Percentiles rank a stretch among this genome's conserved stretches.
phyloP scores from a whole-genome alignment of 2,888 invertebrate species.

The Holacanthella duospinosa region DNA sequence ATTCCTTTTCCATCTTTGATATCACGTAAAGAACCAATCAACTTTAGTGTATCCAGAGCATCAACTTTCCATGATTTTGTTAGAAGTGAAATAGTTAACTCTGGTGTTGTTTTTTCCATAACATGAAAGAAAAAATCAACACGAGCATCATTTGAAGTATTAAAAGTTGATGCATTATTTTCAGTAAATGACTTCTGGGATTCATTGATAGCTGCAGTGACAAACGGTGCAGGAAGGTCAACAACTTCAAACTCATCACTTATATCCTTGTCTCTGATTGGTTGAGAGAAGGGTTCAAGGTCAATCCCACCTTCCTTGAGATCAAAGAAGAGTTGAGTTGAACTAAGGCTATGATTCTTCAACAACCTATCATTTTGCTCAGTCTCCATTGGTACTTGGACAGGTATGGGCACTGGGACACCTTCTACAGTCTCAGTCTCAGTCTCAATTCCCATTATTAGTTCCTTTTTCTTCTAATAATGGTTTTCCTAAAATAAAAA shows the following conservation, averaged over 20 bases:
- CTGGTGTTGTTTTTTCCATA: slow-evolving; percentile 17
- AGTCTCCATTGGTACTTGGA: no score
- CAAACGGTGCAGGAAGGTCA: slow-evolving; percentile 10
- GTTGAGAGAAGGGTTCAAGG: no score
- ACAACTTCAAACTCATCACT: slow-evolving; percentile 10
- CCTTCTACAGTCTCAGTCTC: no score
- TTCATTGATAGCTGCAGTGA: slow-evolving; percentile 6
- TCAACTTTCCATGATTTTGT: slow-evolving; percentile 18
- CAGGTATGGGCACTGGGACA: no score
- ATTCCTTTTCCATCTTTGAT: slow-evolving; percentile 25
- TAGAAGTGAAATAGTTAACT: slow-evolving; percentile 8
- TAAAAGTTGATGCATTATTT: slow-evolving; percentile 21
- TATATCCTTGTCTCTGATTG: no score
- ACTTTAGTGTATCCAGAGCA: slow-evolving; percentile 21
- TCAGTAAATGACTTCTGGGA: slow-evolving; percentile 17
- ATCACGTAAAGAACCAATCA: slow-evolving; percentile 21
- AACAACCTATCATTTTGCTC: no score
- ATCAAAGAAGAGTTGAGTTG: not conserved
- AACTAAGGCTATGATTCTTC: not conserved
- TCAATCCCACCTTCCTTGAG: no score
- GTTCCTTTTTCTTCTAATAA: no score
- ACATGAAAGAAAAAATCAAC: slow-evolving; percentile 28
- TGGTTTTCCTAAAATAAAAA: no score
- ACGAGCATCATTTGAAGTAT: slow-evolving; percentile 19
- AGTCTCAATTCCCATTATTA: no score